Percentiles rank a stretch among this genome's conserved stretches.
Conservation (phyloP, 1,140 invertebrate species). For the Batillaria attramentaria region DNA sequence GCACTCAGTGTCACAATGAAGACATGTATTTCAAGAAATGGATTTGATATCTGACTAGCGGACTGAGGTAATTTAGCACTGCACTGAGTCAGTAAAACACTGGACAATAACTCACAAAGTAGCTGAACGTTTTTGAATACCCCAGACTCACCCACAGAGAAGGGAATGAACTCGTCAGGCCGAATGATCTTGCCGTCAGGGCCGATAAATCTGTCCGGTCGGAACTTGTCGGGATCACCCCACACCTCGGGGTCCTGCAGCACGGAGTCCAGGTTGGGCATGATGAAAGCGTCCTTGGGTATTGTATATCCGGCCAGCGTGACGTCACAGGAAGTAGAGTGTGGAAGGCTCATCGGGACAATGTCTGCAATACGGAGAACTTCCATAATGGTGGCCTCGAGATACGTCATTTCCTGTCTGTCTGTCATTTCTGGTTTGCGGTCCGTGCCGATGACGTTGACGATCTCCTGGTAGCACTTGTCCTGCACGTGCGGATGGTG, state of each 20-base stretch:
- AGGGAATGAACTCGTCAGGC: slow-evolving; percentile 41
- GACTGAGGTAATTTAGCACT: background rate
- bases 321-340: slow-evolving; percentile 51
- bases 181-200: slow-evolving; percentile 34
- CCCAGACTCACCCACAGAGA: slow-evolving; percentile 38
- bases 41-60: background rate
- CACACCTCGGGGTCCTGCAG: slow-evolving; percentile 71
- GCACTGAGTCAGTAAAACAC: background rate
- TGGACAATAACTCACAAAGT: background rate
- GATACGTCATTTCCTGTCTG: slow-evolving; percentile 37
- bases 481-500: slow-evolving; percentile 81
- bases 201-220: slow-evolving; percentile 77
- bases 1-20: background rate
- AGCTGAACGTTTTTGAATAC: too few relatives aligned
- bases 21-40: background rate
- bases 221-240: slow-evolving; percentile 80
- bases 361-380: slow-evolving; percentile 37
- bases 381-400: slow-evolving; percentile 43
- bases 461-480: slow-evolving; percentile 84
- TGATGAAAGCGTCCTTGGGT: slow-evolving; percentile 57
- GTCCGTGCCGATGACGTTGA: slow-evolving; percentile 20
- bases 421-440: slow-evolving; percentile 36
- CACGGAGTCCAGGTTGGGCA: slow-evolving; percentile 60
- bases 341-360: slow-evolving; percentile 64
- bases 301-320: slow-evolving; percentile 58